Evolutionary conservation across 2,888 invertebrate genomes (phyloP).

Genomic region (Lasioglossum lativentre): DNA sequence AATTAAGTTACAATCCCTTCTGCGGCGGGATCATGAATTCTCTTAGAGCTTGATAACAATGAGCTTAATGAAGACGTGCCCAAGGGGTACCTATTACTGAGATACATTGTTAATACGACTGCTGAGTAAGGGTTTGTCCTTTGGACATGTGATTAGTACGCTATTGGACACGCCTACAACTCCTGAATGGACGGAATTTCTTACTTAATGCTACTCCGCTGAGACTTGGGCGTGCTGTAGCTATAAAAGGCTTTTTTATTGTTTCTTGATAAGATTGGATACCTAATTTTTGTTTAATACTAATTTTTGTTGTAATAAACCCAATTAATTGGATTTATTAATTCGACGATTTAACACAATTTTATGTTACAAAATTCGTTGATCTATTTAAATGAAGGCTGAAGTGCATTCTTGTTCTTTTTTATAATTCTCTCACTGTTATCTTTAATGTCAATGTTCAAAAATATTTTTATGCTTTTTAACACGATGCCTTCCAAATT

Average conservation of each 20-base stretch:
- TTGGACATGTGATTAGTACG: slow-evolving; percentile 80
- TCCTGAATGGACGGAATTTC: slow-evolving; percentile 67
- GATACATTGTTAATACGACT: slow-evolving; percentile 64
- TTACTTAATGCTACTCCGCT: slow-evolving; percentile 34
- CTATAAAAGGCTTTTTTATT: background rate
- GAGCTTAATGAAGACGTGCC: slow-evolving; percentile 62
- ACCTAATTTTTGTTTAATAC: too few species aligned
- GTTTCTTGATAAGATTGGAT: background rate
- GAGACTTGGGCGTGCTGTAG: slow-evolving; percentile 16
- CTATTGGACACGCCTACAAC: slow-evolving; percentile 73
- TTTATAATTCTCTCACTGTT: background rate
- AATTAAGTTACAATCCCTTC: background rate
- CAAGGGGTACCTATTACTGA: slow-evolving; percentile 47
- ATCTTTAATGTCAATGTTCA: background rate
- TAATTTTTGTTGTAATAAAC: too few species aligned
- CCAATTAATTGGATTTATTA: too few species aligned
- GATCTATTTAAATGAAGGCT: background rate
- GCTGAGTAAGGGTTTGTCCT: slow-evolving; percentile 63
- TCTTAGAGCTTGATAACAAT: slow-evolving; percentile 48
- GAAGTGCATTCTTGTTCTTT: background rate
- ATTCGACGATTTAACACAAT: background rate
- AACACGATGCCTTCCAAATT: background rate
- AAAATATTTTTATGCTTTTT: background rate
- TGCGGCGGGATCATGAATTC: slow-evolving; percentile 37
- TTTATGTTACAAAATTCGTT: background rate